Conservation (phyloP, 2,888 invertebrate genomes). For the Thelaira solivaga region DNA sequence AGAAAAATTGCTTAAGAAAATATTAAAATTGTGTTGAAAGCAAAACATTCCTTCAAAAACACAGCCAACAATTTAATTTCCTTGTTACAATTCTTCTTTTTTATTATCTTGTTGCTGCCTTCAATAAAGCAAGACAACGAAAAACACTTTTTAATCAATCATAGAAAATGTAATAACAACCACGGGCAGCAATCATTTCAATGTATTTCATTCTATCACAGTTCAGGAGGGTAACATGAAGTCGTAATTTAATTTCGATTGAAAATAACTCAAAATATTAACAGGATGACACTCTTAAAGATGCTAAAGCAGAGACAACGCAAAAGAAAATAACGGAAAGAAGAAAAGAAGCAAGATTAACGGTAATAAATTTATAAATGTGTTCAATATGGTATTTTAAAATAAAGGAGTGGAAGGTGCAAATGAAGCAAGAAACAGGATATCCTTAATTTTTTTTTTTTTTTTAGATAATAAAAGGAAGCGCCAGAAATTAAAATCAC, state of each 20-base stretch:
- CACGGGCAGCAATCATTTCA: not conserved
- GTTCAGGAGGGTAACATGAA: slow-evolving; percentile 44
- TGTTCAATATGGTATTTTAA: no score
- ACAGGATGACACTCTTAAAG: slow-evolving; percentile 29
- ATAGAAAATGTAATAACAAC: slow-evolving; percentile 34
- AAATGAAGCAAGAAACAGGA: no score
- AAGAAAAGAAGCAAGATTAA: not conserved
- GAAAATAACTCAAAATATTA: slow-evolving; percentile 34
- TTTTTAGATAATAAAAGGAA: no score
- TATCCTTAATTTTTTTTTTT: no score
- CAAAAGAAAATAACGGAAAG: not conserved
- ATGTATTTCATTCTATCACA: not conserved
- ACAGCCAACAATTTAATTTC: slow-evolving; percentile 6
- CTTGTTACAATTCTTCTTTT: not conserved
- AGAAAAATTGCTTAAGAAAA: no score
- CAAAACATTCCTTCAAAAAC: no score
- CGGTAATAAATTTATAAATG: no score
- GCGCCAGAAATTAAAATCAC: no score
- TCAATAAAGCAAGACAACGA: not conserved
- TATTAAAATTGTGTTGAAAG: no score
- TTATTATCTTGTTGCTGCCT: not conserved
- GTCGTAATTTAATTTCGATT: slow-evolving; percentile 44
- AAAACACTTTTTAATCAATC: slow-evolving; percentile 35
- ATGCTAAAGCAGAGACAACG: slow-evolving; percentile 1
- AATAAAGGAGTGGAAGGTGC: no score